Base-by-base conservation (phyloP, 1,140 invertebrate genomes). In the Panonychus citri region DNA sequence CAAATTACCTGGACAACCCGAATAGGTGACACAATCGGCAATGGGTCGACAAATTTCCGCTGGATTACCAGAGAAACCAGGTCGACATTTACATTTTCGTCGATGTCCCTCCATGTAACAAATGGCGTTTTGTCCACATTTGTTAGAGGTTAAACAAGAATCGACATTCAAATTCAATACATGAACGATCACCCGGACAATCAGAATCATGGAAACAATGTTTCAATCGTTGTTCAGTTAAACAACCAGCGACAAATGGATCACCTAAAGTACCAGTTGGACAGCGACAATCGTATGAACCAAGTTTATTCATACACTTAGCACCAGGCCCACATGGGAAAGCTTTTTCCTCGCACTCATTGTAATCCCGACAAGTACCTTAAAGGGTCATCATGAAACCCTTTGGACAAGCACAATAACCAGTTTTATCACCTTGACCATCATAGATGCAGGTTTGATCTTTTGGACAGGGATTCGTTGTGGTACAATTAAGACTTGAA, bases 251-350 rank as follows among this genome's bases (percentile, higher is more conserved):
- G 13, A n/a, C 43, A 46, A n/a, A 55, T 1, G 85, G 83, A 69
- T 86, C 83, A 30, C 85, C 85, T 61, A 59, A 62, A 53, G 56
- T 62, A 19, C 65, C 64, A 12, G 53, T 7, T 5, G 65, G 64
- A 56, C 65, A 67, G 3, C 58, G 54, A 55, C 67, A 68, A n/a
- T 69, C 73, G 62, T 80, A 83, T 59, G 78, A 78, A 50, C 86
- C 86, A 8, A 78, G 76, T 1, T 75, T 76, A 65, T 94, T 91
- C 4, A 77, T 77, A 66, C 89, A 93, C 17, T 78, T 66, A 12
- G 86, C 80, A 67, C 89, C 86, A 58, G 73, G 70, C 17, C 84
- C 85, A 69, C 88, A 93, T 56, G 80, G 75, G 63, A 81, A 76
- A 28, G 17, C 12, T 4, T 34, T 43, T 37, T 71, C 70, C 63